Evolutionary conservation across 2,797 vertebrate genomes (phyloP), one percentile per base, ranked within the genome.

Genomic region (Halcyon chelicuti): DNA sequence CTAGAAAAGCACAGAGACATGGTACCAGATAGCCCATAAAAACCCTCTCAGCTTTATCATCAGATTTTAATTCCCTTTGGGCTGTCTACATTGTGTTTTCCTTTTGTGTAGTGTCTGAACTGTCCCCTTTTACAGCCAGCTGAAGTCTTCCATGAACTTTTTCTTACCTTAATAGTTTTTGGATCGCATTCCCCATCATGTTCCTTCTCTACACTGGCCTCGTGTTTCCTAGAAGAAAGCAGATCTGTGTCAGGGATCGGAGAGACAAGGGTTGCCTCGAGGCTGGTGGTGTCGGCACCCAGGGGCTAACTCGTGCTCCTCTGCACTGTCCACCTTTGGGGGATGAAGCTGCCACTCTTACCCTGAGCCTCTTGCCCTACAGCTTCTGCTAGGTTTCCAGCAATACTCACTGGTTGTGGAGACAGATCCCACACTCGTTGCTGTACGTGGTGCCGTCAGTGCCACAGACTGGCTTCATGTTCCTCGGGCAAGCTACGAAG

Each of bases 361-460:
- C 68, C 58, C 6, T 3, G 3, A 72, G 5, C 1, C 3, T 29
- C n/a, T n/a, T 12, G 13, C n/a, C 80, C 54, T 5, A 7, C 13
- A 8, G 31, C 21, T 46, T 58, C 52, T 23, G 23, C 2, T 5
- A 31, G 28, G 16, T 5, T 60, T 63, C 65, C 73, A 70, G 63
- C 52, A 8, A 1, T 5, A 76, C 96, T 94, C 71, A 96, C 96
- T 0, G 1, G 7, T 96, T 97, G 63, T 93, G 1, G 23, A 42
- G 6, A 60, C 96, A 97, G 70, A 97, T 96, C 29, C 74, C 96
- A 1, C 96, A 97, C 9, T 96, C 93, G 0, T 94, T 95, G 94
- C 63, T 14, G 77, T 96, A 97, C 0, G 96, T 95, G 60, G 11
- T 61, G 44, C 93, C 91, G 0, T 97, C 94, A 0, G 91, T 95